Percentiles rank a stretch among this genome's conserved stretches.
phyloP scores from a whole-genome alignment of 2,888 invertebrate species.

The Aphelenchoides bicaudatus region DNA sequence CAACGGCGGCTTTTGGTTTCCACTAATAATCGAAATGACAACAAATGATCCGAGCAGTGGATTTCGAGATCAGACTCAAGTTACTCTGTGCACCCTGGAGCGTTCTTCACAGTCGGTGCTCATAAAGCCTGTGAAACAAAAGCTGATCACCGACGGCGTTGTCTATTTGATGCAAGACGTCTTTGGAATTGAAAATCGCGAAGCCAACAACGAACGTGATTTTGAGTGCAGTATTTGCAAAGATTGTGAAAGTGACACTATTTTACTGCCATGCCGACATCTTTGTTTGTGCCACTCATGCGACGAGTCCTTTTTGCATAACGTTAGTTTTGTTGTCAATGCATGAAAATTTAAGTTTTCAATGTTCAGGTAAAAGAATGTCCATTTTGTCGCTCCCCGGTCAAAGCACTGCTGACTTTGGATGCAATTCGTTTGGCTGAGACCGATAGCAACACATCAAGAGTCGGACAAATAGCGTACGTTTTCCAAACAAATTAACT shows the following conservation, averaged over 20 bases:
- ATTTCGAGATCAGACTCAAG: conserved; percentile 45
- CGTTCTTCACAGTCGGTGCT: conserved; percentile 66
- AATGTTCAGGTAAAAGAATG: conserved; percentile 85
- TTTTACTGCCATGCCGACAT: conserved; percentile 93
- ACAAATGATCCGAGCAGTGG: conserved; percentile 36
- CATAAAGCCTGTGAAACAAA: conserved; percentile 94
- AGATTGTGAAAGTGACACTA: conserved; percentile 90
- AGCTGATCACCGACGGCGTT: conserved; percentile 91
- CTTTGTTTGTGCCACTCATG: conserved; percentile 93
- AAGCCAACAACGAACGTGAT: conserved; percentile 24
- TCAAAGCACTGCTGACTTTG: conserved; percentile 90
- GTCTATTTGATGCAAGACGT: conserved; percentile 95
- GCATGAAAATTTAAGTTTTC: not conserved
- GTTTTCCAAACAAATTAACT: not conserved
- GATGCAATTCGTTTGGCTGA: conserved; percentile 70
- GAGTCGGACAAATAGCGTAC: not conserved
- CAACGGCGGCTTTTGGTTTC: conserved; percentile 48
- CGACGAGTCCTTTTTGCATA: conserved; percentile 91
- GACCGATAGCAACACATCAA: not conserved
- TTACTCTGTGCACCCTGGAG: conserved; percentile 54
- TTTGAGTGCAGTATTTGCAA: conserved; percentile 98
- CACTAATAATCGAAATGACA: conserved; percentile 51
- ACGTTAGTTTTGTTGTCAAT: conserved; percentile 60
- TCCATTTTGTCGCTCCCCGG: conserved; percentile 97
- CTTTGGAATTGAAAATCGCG: conserved; percentile 96